Percentiles rank a stretch among this genome's conserved stretches.
phyloP scores from a whole-genome alignment of 1,140 invertebrate genomes.

The Steinernema khuongi region DNA sequence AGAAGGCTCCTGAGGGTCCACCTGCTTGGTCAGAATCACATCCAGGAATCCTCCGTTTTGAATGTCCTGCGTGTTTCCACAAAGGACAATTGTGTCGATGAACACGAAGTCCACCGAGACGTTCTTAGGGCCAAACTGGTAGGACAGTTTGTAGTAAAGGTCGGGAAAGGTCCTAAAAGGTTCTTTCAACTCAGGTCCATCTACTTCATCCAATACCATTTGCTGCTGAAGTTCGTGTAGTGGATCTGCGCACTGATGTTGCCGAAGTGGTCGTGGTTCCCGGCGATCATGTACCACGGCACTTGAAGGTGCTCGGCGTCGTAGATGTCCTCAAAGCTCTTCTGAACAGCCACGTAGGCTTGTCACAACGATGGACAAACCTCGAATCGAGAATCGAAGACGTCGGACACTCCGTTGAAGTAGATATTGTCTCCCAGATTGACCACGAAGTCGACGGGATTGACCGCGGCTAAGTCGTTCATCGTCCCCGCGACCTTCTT shows the following conservation, averaged over 20 bases:
- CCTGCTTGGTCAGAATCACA: conserved; percentile 11
- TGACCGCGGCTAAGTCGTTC: conserved; percentile 23
- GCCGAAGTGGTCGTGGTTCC: conserved; percentile 63
- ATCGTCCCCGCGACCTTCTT: conserved; percentile 35
- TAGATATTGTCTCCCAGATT: conserved; percentile 49
- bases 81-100: conserved; percentile 62
- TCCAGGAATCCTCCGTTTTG: conserved; percentile 31
- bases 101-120: conserved; percentile 60
- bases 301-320: conserved; percentile 49
- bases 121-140: conserved; percentile 31
- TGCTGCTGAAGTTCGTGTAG: conserved; percentile 59
- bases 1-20: conserved; percentile 33
- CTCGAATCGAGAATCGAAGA: conserved; percentile 41
- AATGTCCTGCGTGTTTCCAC: conserved; percentile 60
- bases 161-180: conserved; percentile 60
- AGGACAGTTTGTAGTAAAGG: conserved; percentile 59
- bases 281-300: conserved; percentile 62
- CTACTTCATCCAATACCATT: conserved; percentile 56
- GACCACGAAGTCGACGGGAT: conserved; percentile 31
- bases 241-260: conserved; percentile 60
- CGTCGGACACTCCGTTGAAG: conserved; percentile 43
- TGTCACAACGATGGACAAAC: conserved; percentile 13
- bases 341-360: conserved; percentile 20
- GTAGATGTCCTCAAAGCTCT: conserved; percentile 40
- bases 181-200: conserved; percentile 15